Conservation (phyloP, 2,113 vertebrate genomes). For the Nerophis ophidion region DNA sequence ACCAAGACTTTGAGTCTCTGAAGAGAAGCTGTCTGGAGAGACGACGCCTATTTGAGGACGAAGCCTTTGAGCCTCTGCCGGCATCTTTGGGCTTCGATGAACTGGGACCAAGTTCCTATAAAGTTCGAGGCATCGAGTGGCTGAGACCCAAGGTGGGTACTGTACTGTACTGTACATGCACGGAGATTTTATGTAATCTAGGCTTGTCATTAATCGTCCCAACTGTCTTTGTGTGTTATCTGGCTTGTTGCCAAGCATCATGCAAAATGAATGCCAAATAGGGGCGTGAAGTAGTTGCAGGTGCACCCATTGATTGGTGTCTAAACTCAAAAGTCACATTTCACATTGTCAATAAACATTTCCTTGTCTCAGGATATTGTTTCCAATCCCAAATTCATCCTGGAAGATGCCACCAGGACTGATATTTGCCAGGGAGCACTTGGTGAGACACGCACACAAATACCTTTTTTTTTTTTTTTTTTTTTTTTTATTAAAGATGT, state of each 20-base stretch:
- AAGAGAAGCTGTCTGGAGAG: constrained; percentile 69
- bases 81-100: constrained; percentile 78
- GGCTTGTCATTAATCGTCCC: not conserved
- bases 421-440: constrained; percentile 84
- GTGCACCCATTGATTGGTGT: not conserved
- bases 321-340: not conserved
- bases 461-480: not conserved
- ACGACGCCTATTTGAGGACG: constrained; percentile 76
- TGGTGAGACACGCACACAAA: constrained; percentile 61
- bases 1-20: constrained; percentile 79
- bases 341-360: not conserved
- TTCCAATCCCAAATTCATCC: constrained; percentile 50
- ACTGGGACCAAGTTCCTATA: constrained; percentile 73
- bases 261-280: not conserved
- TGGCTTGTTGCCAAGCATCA: not conserved
- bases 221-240: not conserved
- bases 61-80: constrained; percentile 73
- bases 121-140: constrained; percentile 74
- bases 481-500: constrained; percentile 4
- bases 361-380: constrained; percentile 29
- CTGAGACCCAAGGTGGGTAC: constrained; percentile 65
- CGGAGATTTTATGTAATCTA: no score
- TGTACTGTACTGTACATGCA: not conserved
- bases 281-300: not conserved
- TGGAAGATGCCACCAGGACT: constrained; percentile 77